Evolutionary conservation across 2,888 invertebrate genomes (phyloP).

Genomic region (Criorhina ranunculi): DNA sequence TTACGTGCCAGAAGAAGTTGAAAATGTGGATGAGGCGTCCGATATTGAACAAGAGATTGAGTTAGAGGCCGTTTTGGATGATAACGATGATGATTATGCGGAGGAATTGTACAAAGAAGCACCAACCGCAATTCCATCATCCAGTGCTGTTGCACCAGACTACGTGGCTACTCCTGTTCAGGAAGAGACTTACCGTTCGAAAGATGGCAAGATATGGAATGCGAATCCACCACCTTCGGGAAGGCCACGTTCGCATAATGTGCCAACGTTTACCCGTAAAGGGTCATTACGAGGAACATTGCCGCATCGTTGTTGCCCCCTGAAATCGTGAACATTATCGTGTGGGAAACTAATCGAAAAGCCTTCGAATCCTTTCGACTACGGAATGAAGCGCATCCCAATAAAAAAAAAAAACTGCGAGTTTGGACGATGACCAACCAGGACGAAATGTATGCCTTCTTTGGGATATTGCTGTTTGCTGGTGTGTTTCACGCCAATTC

Average conservation of each 20-base stretch:
- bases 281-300: constrained; percentile 34
- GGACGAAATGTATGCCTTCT: constrained; percentile 4
- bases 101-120: constrained; percentile 16
- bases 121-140: constrained; percentile 17
- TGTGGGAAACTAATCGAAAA: constrained; percentile 28
- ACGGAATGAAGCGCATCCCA: constrained; percentile 16
- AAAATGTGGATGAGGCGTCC: constrained; percentile 31
- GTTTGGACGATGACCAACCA: constrained; percentile 16
- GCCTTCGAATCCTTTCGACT: constrained; percentile 9
- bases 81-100: constrained; percentile 11
- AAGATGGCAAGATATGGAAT: constrained; percentile 35
- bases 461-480: background rate
- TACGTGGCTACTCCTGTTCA: constrained; percentile 26
- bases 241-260: constrained; percentile 37
- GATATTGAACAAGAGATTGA: constrained; percentile 31
- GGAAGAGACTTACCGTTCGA: constrained; percentile 15
- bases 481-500: constrained; percentile 6
- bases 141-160: constrained; percentile 32
- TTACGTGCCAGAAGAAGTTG: constrained; percentile 27
- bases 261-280: constrained; percentile 33
- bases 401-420: too few relatives aligned
- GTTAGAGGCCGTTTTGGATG: constrained; percentile 29
- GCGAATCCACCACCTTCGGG: constrained; percentile 29
- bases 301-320: constrained; percentile 34
- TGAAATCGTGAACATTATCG: constrained; percentile 30